Evolutionary conservation across 2,888 invertebrate genomes (phyloP).

Genomic region (Norana najaformis): DNA sequence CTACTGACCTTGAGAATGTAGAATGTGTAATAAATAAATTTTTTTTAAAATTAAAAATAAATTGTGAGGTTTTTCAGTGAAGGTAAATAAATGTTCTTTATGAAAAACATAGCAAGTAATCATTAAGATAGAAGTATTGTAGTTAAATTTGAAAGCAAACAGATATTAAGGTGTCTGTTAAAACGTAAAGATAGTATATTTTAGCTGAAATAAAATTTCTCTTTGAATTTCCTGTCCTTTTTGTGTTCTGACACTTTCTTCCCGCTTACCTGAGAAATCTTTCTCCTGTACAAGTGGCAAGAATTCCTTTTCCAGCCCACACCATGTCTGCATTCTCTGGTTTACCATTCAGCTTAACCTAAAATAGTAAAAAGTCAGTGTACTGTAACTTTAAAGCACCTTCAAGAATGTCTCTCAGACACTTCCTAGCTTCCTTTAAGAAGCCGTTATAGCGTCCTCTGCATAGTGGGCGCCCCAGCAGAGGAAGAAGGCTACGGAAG

Average conservation of each 20-base stretch:
- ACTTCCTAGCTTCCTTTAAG: neutral
- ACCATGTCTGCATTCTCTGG: slow-evolving; percentile 69
- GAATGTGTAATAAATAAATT: neutral
- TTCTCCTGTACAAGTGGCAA: slow-evolving; percentile 81
- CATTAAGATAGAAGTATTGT: neutral
- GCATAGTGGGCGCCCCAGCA: no score
- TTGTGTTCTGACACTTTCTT: neutral
- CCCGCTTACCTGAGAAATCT: slow-evolving; percentile 62
- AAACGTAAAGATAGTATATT: neutral
- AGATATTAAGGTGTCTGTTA: neutral
- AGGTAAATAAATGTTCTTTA: neutral
- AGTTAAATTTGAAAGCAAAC: neutral
- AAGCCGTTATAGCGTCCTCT: no score
- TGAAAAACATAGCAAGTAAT: no score
- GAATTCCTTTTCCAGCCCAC: slow-evolving; percentile 74
- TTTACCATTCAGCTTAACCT: slow-evolving; percentile 79
- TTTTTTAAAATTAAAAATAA: neutral
- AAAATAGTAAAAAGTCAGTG: slow-evolving; percentile 33
- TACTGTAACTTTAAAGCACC: neutral
- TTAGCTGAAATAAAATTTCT: neutral
- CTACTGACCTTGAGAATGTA: neutral
- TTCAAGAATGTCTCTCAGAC: neutral
- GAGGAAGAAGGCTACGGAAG: no score
- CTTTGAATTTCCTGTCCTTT: neutral
- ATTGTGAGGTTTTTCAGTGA: neutral